These are phyloP conservation scores for Xiphias gladius DNA, from an alignment of 2,113 vertebrate species.

Conservation along the genomic window DNA sequence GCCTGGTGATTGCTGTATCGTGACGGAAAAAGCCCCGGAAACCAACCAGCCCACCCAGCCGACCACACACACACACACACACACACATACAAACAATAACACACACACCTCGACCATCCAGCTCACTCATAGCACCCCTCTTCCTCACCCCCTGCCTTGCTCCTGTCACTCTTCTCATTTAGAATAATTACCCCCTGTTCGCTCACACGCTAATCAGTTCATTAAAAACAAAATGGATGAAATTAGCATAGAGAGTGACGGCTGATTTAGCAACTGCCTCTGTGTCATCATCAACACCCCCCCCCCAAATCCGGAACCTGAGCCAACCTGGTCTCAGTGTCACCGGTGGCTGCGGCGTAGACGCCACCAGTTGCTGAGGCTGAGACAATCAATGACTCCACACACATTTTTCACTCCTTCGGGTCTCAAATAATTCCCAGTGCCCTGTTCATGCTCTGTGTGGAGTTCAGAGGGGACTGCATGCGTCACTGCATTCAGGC, in stretches of 20 bases:
- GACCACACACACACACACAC: neutral
- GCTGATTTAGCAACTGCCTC: conserved; percentile 81
- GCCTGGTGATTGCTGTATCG: conserved; percentile 59
- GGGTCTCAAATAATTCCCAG: conserved; percentile 22
- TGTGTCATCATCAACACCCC: conserved; percentile 73
- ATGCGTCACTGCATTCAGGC: conserved; percentile 23
- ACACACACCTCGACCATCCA: conserved; percentile 56
- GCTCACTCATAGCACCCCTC: conserved; percentile 58
- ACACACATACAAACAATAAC: conserved; percentile 10
- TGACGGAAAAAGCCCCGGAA: conserved; percentile 65
- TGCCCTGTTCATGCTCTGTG: neutral
- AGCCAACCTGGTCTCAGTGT: conserved; percentile 51
- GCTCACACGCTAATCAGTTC: conserved; percentile 85
- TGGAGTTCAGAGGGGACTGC: neutral
- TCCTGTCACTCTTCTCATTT: conserved; percentile 84
- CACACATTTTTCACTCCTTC: conserved; percentile 2
- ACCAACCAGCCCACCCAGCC: conserved; percentile 29
- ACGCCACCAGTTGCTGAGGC: conserved; percentile 53
- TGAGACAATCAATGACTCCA: conserved; percentile 39
- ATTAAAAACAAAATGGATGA: conserved; percentile 88
- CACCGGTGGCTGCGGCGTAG: conserved; percentile 44
- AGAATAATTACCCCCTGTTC: conserved; percentile 86
- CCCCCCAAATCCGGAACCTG: conserved; percentile 35
- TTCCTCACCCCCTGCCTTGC: conserved; percentile 72
- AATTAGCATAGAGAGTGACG: conserved; percentile 83